Evolutionary conservation across 2,797 vertebrate species (phyloP).

Genomic region (Catamblyrhynchus diadema): DNA sequence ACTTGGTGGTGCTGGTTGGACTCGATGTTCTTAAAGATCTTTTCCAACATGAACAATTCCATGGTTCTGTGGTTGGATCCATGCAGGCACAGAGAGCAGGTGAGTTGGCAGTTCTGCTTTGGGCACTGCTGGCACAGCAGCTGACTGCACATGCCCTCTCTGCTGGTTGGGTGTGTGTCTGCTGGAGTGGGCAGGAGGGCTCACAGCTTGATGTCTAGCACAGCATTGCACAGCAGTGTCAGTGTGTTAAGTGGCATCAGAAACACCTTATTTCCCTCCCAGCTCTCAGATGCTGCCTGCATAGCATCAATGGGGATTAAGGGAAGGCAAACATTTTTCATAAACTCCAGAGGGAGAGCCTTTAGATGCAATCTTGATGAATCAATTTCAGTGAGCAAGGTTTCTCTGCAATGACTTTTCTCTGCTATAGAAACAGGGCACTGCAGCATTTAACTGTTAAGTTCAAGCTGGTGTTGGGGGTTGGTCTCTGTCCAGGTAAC

Average conservation of each 20-base stretch:
- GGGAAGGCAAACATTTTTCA: not conserved
- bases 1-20: not conserved
- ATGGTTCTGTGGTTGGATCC: not conserved
- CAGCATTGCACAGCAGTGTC: not conserved
- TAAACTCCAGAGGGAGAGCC: not conserved
- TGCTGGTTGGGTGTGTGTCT: not conserved
- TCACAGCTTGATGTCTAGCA: not conserved
- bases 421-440: not conserved
- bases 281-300: not conserved
- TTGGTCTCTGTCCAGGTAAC: not conserved
- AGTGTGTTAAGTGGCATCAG: not conserved
- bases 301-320: not conserved
- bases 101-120: not conserved
- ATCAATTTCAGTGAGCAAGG: not conserved
- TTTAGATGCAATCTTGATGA: not conserved
- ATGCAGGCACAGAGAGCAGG: not conserved
- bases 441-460: not conserved
- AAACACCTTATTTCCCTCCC: not conserved
- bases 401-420: not conserved
- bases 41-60: accelerated
- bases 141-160: accelerated
- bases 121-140: not conserved
- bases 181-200: not conserved
- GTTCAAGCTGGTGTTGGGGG: not conserved
- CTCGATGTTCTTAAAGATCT: not conserved